Evolutionary conservation across 2,888 invertebrate species (phyloP).

Genomic region (Pegoplata infirma): DNA sequence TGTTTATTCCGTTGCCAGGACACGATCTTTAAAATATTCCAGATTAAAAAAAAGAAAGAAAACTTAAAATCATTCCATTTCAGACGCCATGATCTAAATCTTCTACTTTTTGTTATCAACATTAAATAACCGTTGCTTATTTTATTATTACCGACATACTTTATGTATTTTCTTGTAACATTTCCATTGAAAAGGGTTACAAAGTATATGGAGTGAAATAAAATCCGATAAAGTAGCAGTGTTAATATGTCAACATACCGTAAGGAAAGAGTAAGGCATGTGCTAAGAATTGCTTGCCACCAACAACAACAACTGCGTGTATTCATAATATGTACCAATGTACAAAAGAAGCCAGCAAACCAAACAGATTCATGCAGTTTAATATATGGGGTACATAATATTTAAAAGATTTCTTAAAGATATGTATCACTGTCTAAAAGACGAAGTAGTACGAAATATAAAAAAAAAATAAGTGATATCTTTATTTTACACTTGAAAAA

Average conservation of each 20-base stretch:
- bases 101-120: too few relatives aligned
- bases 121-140: not conserved
- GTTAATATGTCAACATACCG: conserved; percentile 14
- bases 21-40: too few relatives aligned
- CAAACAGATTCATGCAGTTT: conserved; percentile 36
- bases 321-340: too few relatives aligned
- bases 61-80: too few relatives aligned
- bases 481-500: conserved; percentile 47
- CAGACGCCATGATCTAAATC: too few relatives aligned
- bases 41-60: too few relatives aligned
- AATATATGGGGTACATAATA: conserved; percentile 48
- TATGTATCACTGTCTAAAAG: conserved; percentile 44
- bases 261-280: conserved; percentile 6
- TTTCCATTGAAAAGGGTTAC: not conserved
- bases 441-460: not conserved
- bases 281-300: conserved; percentile 9
- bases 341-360: not conserved
- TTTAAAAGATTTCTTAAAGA: conserved; percentile 44
- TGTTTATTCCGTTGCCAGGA: too few relatives aligned
- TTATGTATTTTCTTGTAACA: not conserved
- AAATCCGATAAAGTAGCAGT: conserved; percentile 26
- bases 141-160: not conserved
- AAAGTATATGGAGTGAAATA: conserved; percentile 1
- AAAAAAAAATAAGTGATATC: conserved; percentile 56
- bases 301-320: not conserved